Conservation (phyloP, 2,888 invertebrate species). For the Drosophila leonis region DNA sequence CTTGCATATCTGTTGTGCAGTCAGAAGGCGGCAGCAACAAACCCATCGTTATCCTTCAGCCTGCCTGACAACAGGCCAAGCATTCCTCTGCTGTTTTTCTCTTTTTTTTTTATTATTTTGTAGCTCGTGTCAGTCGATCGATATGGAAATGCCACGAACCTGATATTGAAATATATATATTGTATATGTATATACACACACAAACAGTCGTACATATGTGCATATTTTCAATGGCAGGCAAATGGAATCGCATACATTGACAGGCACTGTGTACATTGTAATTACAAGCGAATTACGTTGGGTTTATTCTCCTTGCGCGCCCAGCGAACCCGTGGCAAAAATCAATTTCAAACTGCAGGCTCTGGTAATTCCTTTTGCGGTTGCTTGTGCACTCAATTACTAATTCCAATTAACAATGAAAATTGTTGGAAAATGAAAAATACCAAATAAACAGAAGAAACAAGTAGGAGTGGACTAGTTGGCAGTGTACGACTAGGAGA, state of each 20-base stretch:
- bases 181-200: not conserved
- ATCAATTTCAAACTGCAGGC: conserved; percentile 58
- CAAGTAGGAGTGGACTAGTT: not conserved
- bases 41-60: conserved; percentile 2
- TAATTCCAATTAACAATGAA: conserved; percentile 63
- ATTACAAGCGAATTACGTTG: conserved; percentile 61
- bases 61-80: conserved; percentile 6
- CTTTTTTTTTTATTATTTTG: conserved; percentile 12
- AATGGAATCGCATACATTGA: conserved; percentile 39
- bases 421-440: conserved; percentile 26
- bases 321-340: conserved; percentile 33
- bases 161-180: conserved; percentile 65
- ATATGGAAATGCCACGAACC: conserved; percentile 77
- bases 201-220: conserved; percentile 17
- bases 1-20: conserved; percentile 21
- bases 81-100: conserved; percentile 3
- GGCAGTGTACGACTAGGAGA: not conserved
- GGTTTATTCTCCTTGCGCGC: conserved; percentile 59
- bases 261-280: conserved; percentile 57
- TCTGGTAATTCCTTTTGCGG: conserved; percentile 26
- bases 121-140: conserved; percentile 52
- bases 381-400: conserved; percentile 47
- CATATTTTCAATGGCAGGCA: conserved; percentile 42
- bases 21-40: conserved; percentile 27
- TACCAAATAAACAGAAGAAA: conserved; percentile 1